These are phyloP conservation scores for Aurelia aurita complex sp. Pacific DNA, from an alignment of 30 jellyfish, hydroid and myxozoan species.

Conservation along the genomic window DNA sequence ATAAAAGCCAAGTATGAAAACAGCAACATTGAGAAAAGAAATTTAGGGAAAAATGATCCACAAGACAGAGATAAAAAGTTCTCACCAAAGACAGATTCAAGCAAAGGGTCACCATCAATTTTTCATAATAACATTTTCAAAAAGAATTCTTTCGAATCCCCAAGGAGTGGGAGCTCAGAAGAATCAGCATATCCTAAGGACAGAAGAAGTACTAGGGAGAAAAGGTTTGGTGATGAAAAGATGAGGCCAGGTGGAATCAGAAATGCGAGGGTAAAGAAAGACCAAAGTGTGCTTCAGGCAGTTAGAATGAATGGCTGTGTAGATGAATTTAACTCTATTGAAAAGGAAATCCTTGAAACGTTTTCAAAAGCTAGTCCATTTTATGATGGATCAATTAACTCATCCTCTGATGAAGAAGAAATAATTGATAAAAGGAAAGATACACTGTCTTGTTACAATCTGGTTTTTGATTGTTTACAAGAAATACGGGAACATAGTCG, in stretches of 20 bases:
- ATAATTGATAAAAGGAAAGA: background rate
- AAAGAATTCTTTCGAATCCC: slow-evolving; percentile 20
- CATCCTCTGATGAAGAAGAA: slow-evolving; percentile 1
- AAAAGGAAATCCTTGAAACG: background rate
- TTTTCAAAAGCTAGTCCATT: background rate
- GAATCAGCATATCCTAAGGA: too few species aligned
- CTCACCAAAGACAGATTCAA: background rate
- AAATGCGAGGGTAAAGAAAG: too few species aligned
- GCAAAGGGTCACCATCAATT: background rate
- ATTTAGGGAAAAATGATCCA: too few species aligned
- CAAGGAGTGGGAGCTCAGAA: slow-evolving; percentile 4
- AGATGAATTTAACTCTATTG: background rate
- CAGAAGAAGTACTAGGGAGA: too few species aligned
- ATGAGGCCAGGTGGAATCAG: too few species aligned
- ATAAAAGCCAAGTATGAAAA: slow-evolving; percentile 32
- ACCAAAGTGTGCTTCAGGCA: too few species aligned
- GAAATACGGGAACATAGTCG: background rate
- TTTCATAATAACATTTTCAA: background rate
- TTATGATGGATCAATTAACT: background rate
- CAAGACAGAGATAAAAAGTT: background rate
- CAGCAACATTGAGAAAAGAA: background rate
- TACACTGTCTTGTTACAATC: background rate
- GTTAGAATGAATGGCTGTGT: background rate
- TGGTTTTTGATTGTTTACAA: background rate
- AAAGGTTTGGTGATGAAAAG: too few species aligned